A percentile compares a stretch with the other conserved stretches of the same genome.
Evolutionary conservation across 2,888 invertebrate species (phyloP).

Genomic region (Caradrina clavipalpis): DNA sequence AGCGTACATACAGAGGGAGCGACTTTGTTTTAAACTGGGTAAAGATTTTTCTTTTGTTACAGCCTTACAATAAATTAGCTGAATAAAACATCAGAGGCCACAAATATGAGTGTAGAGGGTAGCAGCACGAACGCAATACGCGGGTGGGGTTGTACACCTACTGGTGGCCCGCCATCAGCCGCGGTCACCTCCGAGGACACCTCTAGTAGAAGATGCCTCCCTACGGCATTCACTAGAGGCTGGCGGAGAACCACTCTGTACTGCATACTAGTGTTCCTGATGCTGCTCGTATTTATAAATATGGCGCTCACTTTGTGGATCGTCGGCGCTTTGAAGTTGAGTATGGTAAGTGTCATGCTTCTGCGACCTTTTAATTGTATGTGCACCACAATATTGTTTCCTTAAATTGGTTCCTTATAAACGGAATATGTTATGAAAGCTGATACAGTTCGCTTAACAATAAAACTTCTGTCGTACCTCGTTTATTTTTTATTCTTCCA

Average conservation of each 20-base stretch:
- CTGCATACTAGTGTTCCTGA: slow-evolving; percentile 95
- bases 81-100: slow-evolving; percentile 9
- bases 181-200: slow-evolving; percentile 65
- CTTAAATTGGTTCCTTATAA: too few relatives aligned
- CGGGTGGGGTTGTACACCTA: slow-evolving; percentile 88
- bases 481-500: too few relatives aligned
- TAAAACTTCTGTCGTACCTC: too few relatives aligned
- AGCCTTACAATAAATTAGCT: slow-evolving; percentile 63
- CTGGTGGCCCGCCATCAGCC: slow-evolving; percentile 79
- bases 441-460: too few relatives aligned
- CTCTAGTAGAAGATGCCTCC: slow-evolving; percentile 72
- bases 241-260: slow-evolving; percentile 99
- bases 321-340: slow-evolving; percentile 97
- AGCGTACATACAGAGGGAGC: too few relatives aligned
- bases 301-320: slow-evolving; percentile 99
- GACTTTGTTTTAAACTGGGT: too few relatives aligned
- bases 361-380: too few relatives aligned
- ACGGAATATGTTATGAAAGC: too few relatives aligned
- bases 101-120: slow-evolving; percentile 76
- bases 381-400: too few relatives aligned
- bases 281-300: slow-evolving; percentile 97
- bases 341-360: slow-evolving; percentile 93
- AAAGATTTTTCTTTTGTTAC: slow-evolving; percentile 71
- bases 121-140: slow-evolving; percentile 74
- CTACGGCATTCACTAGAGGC: slow-evolving; percentile 88